Evolutionary conservation across 2,888 invertebrate genomes (phyloP), one percentile per base, ranked within the genome.

Genomic region (Drosophila mettleri): DNA sequence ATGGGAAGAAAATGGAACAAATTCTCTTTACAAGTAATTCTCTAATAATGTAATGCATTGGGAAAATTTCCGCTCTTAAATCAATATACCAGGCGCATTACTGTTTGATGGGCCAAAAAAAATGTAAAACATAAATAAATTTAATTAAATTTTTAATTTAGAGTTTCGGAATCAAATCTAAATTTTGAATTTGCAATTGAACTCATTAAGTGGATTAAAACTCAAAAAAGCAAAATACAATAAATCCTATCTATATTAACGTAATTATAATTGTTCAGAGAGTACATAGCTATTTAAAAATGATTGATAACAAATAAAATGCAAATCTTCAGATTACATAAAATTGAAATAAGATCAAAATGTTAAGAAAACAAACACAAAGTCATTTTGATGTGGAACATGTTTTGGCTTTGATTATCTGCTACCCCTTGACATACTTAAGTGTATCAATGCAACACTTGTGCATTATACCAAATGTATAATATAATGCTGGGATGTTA

Each of bases 401-500:
- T 20, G 18, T 33, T n/a, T 52, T 38, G 10, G 24, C 38, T 31
- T 49, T 46, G 48, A 66, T 60, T 65, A 46, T 43, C 16, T 29
- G 18, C 34, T n/a, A 41, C 41, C 34, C 51, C 55, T 62, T 64
- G 66, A 20, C 33, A 55, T n/a, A 54, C 34, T 48, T 63, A 12
- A 52, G 43, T n/a, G 12, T 16, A 27, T 22, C 39, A 58, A 54
- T 58, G 57, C 41, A 49, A 8, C 41, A 49, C 66, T 66, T 57
- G 49, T 22, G 41, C 38, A 14, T 55, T 18, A 60, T 51, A 58
- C 46, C 18, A 20, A 34, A 52, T 39, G 22, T 46, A 18, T 22
- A 43, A 57, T 16, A 24, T 43, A 33, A 62, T 39, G 63, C 43
- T 52, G 59, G 33, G n/a, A 39, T 63, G 69, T 55, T 45, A 53